A percentile compares a stretch with the other conserved stretches of the same genome.
These are phyloP conservation scores for Ferrisia virgata DNA, from an alignment of 2,888 invertebrate species.

Conservation along the genomic window DNA sequence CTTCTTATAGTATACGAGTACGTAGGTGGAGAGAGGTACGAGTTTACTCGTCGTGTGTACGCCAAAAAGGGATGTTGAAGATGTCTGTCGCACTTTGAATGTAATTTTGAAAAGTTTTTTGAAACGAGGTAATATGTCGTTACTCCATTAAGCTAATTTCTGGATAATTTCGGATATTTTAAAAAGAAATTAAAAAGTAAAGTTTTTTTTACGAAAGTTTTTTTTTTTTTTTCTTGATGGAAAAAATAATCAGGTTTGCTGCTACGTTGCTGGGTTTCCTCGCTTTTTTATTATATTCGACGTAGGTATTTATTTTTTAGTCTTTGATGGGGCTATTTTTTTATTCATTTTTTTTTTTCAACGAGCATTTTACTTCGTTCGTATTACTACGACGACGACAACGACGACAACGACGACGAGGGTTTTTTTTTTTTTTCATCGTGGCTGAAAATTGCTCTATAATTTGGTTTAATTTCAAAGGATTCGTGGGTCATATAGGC, in stretches of 20 bases:
- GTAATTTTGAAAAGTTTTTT: background rate
- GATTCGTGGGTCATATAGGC: too few relatives aligned
- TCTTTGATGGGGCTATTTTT: background rate
- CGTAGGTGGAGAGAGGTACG: too few relatives aligned
- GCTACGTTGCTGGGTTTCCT: background rate
- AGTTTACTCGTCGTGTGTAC: too few relatives aligned
- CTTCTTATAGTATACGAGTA: background rate
- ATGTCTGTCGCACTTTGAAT: background rate
- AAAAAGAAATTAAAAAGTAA: background rate
- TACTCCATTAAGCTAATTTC: constrained; percentile 14
- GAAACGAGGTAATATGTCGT: background rate
- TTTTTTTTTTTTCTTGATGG: background rate
- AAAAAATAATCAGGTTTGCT: background rate
- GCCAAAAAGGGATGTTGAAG: background rate
- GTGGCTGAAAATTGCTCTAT: too few relatives aligned
- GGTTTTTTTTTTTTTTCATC: too few relatives aligned
- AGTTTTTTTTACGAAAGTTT: background rate
- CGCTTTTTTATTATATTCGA: background rate
- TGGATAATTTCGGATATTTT: background rate
- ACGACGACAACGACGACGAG: too few relatives aligned
- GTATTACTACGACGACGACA: too few relatives aligned
- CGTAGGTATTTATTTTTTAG: background rate
- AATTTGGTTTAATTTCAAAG: too few relatives aligned
- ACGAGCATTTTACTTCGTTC: too few relatives aligned
- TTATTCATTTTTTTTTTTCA: background rate